phyloP scores from a whole-genome alignment of 1,140 invertebrate genomes.

The Teleogryllus occipitalis region DNA sequence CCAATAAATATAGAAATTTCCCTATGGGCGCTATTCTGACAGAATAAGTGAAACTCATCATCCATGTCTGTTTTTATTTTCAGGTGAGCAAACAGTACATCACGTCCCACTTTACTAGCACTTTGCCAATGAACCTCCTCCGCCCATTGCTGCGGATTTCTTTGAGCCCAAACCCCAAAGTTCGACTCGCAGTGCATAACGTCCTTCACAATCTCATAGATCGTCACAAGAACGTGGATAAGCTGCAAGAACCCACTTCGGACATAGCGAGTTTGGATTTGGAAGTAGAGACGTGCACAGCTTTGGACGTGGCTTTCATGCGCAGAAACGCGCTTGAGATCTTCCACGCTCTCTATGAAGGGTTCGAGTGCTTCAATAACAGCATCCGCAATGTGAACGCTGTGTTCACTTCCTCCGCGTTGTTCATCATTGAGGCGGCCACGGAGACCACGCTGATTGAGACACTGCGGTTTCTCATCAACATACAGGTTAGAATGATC shows the following conservation, averaged over 20 bases:
- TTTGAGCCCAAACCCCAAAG: background rate
- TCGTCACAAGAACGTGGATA: background rate
- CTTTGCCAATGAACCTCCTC: background rate
- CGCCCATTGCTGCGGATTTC: background rate
- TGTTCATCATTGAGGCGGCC: background rate
- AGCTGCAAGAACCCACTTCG: background rate
- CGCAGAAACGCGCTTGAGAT: background rate
- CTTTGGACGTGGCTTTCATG: background rate
- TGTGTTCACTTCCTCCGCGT: background rate
- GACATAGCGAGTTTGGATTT: background rate
- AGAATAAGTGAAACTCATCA: too few relatives aligned
- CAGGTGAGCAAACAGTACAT: background rate
- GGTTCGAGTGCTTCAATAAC: background rate
- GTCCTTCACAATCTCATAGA: background rate
- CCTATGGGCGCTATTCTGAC: too few relatives aligned
- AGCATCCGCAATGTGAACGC: background rate
- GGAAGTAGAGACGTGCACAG: background rate
- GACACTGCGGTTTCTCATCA: background rate
- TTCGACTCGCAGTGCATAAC: background rate
- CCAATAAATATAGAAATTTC: too few relatives aligned
- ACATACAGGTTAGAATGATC: background rate
- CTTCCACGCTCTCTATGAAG: background rate
- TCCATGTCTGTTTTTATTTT: background rate
- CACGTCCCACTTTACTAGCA: background rate
- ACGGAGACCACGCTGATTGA: background rate